Evolutionary conservation across 1,140 invertebrate species (phyloP).

Genomic region (Neodiprion virginianus): DNA sequence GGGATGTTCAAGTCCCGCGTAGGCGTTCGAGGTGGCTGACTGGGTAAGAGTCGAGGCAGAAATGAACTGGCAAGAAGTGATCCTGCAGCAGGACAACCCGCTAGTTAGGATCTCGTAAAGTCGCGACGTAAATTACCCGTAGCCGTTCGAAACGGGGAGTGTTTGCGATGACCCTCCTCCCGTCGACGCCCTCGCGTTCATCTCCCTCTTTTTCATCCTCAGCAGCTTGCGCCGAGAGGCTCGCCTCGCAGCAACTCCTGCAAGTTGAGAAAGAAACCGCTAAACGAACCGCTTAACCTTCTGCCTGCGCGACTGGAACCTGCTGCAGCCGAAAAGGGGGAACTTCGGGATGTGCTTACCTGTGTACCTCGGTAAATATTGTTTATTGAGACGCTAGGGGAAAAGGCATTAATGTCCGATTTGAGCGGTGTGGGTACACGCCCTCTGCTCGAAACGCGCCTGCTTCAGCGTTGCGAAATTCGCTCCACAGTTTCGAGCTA

Average conservation of each 20-base stretch:
- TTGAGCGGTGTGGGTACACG: neutral
- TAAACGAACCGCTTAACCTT: too few relatives aligned
- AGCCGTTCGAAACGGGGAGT: slow-evolving; percentile 17
- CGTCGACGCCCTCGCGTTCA: slow-evolving; percentile 12
- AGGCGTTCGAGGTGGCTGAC: neutral
- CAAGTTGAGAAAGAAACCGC: too few relatives aligned
- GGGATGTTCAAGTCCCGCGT: neutral
- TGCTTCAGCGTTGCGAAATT: too few relatives aligned
- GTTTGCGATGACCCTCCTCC: slow-evolving; percentile 19
- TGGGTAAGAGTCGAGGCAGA: neutral
- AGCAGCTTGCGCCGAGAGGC: too few relatives aligned
- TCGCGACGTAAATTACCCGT: slow-evolving; percentile 51
- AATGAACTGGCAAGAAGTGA: neutral
- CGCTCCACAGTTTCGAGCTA: too few relatives aligned
- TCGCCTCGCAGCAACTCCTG: too few relatives aligned
- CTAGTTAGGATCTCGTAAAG: slow-evolving; percentile 57
- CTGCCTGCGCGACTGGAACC: neutral
- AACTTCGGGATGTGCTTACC: neutral
- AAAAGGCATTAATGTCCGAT: slow-evolving; percentile 16
- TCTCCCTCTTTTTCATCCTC: neutral
- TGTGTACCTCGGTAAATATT: slow-evolving; percentile 11
- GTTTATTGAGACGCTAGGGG: slow-evolving; percentile 19
- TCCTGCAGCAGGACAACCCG: slow-evolving; percentile 35
- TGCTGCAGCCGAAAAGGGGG: neutral
- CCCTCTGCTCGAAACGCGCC: too few relatives aligned